Conservation (phyloP, 2,797 vertebrate species). For the Uromys caudimaculatus region DNA sequence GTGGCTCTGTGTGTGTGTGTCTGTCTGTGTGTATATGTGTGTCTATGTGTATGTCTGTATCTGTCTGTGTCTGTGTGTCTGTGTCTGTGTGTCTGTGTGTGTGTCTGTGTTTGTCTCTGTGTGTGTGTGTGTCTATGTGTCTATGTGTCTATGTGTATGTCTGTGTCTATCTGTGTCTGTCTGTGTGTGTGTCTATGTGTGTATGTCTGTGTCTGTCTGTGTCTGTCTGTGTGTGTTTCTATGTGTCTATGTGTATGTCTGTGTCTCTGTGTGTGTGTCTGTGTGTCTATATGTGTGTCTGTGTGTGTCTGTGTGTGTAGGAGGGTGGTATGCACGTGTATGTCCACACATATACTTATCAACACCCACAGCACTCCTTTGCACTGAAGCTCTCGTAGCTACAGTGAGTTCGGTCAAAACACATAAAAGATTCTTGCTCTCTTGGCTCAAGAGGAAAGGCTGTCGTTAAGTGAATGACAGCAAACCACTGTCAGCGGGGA, state of each 20-base stretch:
- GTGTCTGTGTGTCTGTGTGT: not conserved
- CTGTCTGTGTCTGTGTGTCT: not conserved
- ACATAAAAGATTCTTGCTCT: not conserved
- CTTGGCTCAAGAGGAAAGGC: not conserved
- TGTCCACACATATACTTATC: not conserved
- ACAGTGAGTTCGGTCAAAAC: not conserved
- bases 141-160: too few relatives aligned
- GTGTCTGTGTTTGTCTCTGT: not conserved
- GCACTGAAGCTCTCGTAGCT: not conserved
- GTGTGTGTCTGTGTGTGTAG: not conserved
- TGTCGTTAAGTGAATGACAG: not conserved
- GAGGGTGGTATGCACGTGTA: too few relatives aligned
- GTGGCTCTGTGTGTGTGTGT: not conserved
- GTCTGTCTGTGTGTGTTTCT: not conserved
- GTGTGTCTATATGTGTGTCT: too few relatives aligned
- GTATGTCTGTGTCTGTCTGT: not conserved
- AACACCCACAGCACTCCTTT: not conserved
- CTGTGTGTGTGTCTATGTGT: not conserved
- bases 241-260: too few relatives aligned
- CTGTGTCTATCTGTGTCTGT: not conserved
- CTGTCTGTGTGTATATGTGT: not conserved
- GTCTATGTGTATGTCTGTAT: not conserved
- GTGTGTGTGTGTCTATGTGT: not conserved
- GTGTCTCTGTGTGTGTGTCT: not conserved
- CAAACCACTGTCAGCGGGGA: constrained; percentile 15